A percentile compares a stretch with the other conserved stretches of the same genome.
Conservation (phyloP, 2,797 vertebrate species). For the Lycodopsis pacificus region DNA sequence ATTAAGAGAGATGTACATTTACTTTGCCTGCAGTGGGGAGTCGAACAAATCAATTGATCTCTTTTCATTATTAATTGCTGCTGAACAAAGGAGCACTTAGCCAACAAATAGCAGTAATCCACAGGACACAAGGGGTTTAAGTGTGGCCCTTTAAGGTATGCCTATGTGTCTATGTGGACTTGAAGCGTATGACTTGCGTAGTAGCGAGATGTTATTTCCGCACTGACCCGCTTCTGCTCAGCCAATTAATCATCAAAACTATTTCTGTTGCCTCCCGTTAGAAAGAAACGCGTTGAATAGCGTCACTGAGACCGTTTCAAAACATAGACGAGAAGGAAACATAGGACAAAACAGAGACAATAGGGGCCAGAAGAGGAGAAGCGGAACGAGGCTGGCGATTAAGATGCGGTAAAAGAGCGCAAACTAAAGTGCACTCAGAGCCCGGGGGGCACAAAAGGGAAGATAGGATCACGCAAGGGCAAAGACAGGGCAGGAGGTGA, state of each 20-base stretch:
- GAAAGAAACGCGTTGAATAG: neutral
- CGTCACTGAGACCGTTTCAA: neutral
- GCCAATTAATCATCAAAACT: neutral
- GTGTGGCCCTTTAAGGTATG: conserved; percentile 18
- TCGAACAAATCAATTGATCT: conserved; percentile 50
- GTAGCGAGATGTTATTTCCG: conserved; percentile 36
- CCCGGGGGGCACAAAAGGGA: conserved; percentile 22
- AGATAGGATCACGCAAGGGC: conserved; percentile 20
- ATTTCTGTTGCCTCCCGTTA: neutral
- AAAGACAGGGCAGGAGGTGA: conserved; percentile 38
- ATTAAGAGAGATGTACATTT: conserved; percentile 28
- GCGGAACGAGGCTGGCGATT: neutral
- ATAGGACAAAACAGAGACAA: neutral
- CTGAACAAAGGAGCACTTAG: conserved; percentile 64
- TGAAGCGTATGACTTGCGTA: neutral
- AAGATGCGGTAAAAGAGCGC: conserved; percentile 3
- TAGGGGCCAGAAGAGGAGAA: neutral
- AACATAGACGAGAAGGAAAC: neutral
- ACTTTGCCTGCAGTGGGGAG: conserved; percentile 18
- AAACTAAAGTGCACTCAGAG: conserved; percentile 11
- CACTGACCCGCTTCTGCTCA: conserved; percentile 31
- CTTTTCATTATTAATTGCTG: conserved; percentile 54
- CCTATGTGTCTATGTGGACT: conserved; percentile 8
- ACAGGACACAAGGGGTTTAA: conserved; percentile 40
- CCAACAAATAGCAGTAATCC: conserved; percentile 48